Evolutionary conservation across 1,140 invertebrate species (phyloP).

Genomic region (Agrilus planipennis): DNA sequence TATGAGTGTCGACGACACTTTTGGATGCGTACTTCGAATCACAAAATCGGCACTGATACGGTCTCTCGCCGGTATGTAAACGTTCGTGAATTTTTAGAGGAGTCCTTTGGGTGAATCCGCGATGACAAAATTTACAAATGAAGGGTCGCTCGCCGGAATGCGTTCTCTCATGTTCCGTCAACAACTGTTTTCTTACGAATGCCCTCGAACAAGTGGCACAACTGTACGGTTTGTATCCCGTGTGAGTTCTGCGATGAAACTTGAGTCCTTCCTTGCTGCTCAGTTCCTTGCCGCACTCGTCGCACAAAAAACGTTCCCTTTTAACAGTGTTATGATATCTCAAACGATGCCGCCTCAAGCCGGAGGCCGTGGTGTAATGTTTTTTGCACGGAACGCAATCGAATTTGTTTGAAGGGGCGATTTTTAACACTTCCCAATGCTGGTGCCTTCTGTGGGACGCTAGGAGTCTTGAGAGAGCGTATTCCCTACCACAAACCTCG

Average conservation of each 20-base stretch:
- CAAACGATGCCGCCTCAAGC: constrained; percentile 7
- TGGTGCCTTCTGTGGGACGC: constrained; percentile 25
- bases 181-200: constrained; percentile 33
- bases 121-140: constrained; percentile 16
- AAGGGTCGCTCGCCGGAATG: constrained; percentile 21
- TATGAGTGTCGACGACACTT: constrained; percentile 17
- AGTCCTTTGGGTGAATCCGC: constrained; percentile 9
- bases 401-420: constrained; percentile 23
- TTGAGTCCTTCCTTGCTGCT: constrained; percentile 44
- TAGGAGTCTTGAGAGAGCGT: constrained; percentile 31
- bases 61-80: constrained; percentile 39
- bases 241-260: constrained; percentile 54
- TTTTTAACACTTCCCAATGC: constrained; percentile 29
- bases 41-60: constrained; percentile 36
- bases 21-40: constrained; percentile 31
- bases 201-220: constrained; percentile 51
- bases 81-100: constrained; percentile 29
- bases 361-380: constrained; percentile 28
- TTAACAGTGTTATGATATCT: constrained; percentile 1
- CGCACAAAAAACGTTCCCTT: constrained; percentile 5
- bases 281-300: constrained; percentile 10
- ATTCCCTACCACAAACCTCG: constrained; percentile 43
- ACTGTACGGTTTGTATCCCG: constrained; percentile 54
- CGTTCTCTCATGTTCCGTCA: constrained; percentile 13
- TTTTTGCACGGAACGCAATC: constrained; percentile 30